Conservation (phyloP, 2,888 invertebrate species). For the Himalopsyche kuldschensis region DNA sequence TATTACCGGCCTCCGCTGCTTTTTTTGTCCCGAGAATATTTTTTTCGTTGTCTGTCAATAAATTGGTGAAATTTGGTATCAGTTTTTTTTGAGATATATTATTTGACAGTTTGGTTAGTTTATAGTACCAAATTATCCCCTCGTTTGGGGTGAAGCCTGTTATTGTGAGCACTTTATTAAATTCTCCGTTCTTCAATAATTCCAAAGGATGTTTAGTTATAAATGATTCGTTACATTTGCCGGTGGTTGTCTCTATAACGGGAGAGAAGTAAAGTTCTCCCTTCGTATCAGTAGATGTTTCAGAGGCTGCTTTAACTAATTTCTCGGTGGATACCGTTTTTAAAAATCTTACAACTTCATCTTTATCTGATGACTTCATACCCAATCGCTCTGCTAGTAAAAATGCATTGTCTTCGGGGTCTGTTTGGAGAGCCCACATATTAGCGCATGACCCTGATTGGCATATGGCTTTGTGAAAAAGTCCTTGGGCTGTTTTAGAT, state of each 20-base stretch:
- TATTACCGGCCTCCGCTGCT: slow-evolving; percentile 40
- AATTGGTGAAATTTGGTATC: slow-evolving; percentile 41
- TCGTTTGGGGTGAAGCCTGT: slow-evolving; percentile 49
- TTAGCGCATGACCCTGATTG: slow-evolving; percentile 25
- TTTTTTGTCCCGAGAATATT: slow-evolving; percentile 41
- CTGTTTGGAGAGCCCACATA: slow-evolving; percentile 17
- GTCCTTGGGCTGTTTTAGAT: slow-evolving; percentile 18
- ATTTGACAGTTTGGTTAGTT: background rate
- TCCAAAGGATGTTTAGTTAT: slow-evolving; percentile 46
- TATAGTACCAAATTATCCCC: slow-evolving; percentile 41
- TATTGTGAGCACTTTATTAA: slow-evolving; percentile 47
- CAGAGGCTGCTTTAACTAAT: background rate
- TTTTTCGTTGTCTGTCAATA: slow-evolving; percentile 43
- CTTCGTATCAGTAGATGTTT: background rate
- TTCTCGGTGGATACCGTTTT: background rate
- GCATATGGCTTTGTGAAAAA: slow-evolving; percentile 25
- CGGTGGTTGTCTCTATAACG: slow-evolving; percentile 45
- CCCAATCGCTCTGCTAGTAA: slow-evolving; percentile 20
- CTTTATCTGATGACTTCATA: slow-evolving; percentile 2
- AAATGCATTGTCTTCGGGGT: slow-evolving; percentile 13
- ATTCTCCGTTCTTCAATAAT: slow-evolving; percentile 44
- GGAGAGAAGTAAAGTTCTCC: slow-evolving; percentile 45
- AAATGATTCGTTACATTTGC: slow-evolving; percentile 42
- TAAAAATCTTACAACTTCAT: background rate
- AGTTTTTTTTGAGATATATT: slow-evolving; percentile 14